Percentiles rank a stretch among this genome's conserved stretches.
phyloP scores from a whole-genome alignment of 2,113 vertebrate species.

The Vicugna pacos region DNA sequence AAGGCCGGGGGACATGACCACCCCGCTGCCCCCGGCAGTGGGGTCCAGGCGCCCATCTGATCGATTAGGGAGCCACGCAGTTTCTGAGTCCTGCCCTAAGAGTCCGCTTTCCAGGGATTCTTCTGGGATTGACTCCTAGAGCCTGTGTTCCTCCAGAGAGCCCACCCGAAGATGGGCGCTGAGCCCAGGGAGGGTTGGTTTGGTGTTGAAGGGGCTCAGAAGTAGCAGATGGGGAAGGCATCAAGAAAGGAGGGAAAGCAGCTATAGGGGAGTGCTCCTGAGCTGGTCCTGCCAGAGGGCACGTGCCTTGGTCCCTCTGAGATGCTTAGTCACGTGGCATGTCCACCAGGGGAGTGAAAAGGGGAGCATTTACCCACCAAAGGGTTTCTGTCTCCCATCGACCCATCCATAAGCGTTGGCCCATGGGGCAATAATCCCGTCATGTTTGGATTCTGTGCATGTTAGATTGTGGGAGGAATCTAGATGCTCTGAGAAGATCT shows the following conservation, averaged over 20 bases:
- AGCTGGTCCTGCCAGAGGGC: background rate
- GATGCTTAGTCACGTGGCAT: background rate
- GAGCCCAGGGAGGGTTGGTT: background rate
- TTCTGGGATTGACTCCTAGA: background rate
- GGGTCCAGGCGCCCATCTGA: too few relatives aligned
- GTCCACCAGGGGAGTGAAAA: background rate
- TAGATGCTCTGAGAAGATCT: background rate
- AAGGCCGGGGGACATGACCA: background rate
- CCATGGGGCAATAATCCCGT: background rate
- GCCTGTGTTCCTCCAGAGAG: background rate
- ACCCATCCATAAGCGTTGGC: background rate
- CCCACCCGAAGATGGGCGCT: background rate
- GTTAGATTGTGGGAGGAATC: background rate
- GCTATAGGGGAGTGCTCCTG: fast-evolving
- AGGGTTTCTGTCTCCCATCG: background rate
- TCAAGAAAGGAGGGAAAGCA: background rate
- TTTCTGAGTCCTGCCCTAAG: background rate
- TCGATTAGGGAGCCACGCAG: background rate
- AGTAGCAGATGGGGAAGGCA: background rate
- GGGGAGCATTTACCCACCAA: background rate
- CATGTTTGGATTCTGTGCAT: background rate
- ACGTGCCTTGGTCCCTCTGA: background rate
- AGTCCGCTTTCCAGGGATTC: background rate
- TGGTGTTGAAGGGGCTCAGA: background rate
- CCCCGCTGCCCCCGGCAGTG: background rate